Percentiles rank a stretch among this genome's conserved stretches.
These are phyloP conservation scores for Dynastes hyllus DNA, from an alignment of 2,888 invertebrate species.

Conservation along the genomic window DNA sequence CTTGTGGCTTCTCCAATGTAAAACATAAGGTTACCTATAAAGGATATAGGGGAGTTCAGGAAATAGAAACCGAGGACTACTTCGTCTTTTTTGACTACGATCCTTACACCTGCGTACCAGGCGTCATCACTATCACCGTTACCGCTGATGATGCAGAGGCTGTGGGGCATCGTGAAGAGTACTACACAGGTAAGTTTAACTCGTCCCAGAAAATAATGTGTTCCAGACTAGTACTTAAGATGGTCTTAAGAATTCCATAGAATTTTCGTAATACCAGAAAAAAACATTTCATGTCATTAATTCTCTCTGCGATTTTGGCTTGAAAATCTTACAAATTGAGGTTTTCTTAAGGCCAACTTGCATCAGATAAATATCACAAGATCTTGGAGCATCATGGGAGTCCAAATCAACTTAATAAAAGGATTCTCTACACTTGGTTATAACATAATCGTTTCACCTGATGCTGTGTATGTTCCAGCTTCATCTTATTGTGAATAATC, in stretches of 20 bases:
- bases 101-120: conserved; percentile 22
- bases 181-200: conserved; percentile 19
- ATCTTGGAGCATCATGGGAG: too few relatives aligned
- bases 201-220: too few relatives aligned
- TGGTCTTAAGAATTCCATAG: too few relatives aligned
- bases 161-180: neutral
- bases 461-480: neutral
- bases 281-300: too few relatives aligned
- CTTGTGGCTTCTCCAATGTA: conserved; percentile 8
- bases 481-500: neutral
- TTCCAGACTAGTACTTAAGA: too few relatives aligned
- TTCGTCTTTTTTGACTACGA: conserved; percentile 7
- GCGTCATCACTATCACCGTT: conserved; percentile 16
- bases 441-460: neutral
- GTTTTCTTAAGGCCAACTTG: too few relatives aligned
- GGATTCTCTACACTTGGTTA: too few relatives aligned
- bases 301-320: too few relatives aligned
- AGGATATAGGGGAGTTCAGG: neutral
- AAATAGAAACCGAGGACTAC: neutral
- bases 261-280: too few relatives aligned
- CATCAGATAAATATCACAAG: too few relatives aligned
- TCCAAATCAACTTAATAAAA: too few relatives aligned
- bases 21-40: conserved; percentile 15
- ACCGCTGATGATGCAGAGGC: neutral
- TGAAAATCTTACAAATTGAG: too few relatives aligned